Base-by-base conservation (phyloP, 1,140 invertebrate species). In the Drosophila insularis region DNA sequence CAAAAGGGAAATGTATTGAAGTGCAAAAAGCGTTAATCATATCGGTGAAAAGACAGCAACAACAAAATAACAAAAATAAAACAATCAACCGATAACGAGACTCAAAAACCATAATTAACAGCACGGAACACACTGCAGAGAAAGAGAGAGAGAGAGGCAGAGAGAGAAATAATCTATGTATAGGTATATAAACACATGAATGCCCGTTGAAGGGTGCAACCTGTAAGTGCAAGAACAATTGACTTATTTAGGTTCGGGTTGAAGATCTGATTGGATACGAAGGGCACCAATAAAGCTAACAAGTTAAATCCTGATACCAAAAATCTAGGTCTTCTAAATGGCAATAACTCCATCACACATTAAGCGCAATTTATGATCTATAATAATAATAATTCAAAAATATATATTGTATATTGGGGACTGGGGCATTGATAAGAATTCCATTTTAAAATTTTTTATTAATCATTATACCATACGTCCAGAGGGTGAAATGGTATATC, bases 1-100 rank as follows among this genome's bases (percentile, higher is more conserved):
- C 55, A 55, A 37, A 43, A 46, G 39, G 55, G 50, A 65, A 66
- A 68, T 60, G 69, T 71, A 75, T 64, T 63, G 60, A 62, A 59
- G 53, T 23, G 63, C 62, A 50, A 78, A 86, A 86, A 87, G 84
- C 84, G 81, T 73, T 89, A 87, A 89, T 86, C 84, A 86, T 86
- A 86, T 87, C 79, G 82, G 53, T 11, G 46, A 35, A 14, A 35
- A 55, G 50, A 17, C 55, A 17, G 14, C 10, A 13, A 32, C 31
- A 32, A 35, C 60, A 46, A 63, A 73, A 61, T 53, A 58, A 54
- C 19, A 56, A 39, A 43, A 50, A 54, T 46, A 66, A 46, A 64
- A 76, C 64, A 73, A 73, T 70, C 55, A 50, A 50, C 82, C 73
- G 82, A 87, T 87, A 87, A 85, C 68, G 46, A 71, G 62, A 54